Evolutionary conservation across 2,113 vertebrate genomes (phyloP).

Genomic region (Laticauda colubrina): DNA sequence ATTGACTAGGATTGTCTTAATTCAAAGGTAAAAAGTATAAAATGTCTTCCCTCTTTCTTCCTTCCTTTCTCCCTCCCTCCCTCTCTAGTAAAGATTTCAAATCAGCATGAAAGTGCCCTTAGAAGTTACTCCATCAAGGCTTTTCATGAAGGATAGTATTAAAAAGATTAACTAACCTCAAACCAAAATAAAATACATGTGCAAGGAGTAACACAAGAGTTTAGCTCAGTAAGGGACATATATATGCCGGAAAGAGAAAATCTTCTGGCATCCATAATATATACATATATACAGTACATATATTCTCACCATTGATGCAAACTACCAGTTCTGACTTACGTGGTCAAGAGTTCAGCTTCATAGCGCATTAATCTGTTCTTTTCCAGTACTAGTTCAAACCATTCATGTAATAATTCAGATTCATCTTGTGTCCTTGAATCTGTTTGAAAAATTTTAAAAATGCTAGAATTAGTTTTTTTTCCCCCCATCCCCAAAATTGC

Average conservation of each 20-base stretch:
- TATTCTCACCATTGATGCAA: constrained; percentile 27
- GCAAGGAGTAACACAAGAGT: constrained; percentile 60
- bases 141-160: background rate
- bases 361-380: constrained; percentile 90
- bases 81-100: background rate
- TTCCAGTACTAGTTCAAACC: constrained; percentile 91
- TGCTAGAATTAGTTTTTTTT: constrained; percentile 51
- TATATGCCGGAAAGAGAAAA: constrained; percentile 52
- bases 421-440: constrained; percentile 79
- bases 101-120: background rate
- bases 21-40: background rate
- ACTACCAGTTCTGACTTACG: constrained; percentile 70
- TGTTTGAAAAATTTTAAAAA: constrained; percentile 67
- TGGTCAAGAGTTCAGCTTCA: constrained; percentile 86
- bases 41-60: background rate
- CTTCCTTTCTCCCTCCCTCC: background rate
- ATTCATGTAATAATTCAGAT: constrained; percentile 83
- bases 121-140: background rate
- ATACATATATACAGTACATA: constrained; percentile 5
- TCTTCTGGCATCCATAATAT: background rate
- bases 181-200: constrained; percentile 62
- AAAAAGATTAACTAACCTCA: background rate
- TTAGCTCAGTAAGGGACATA: constrained; percentile 61
- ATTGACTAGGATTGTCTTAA: background rate
- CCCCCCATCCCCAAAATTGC: constrained; percentile 17